Evolutionary conservation across 2,888 invertebrate genomes (phyloP), one percentile per base, ranked within the genome.

Genomic region (Anthophora plumipes): DNA sequence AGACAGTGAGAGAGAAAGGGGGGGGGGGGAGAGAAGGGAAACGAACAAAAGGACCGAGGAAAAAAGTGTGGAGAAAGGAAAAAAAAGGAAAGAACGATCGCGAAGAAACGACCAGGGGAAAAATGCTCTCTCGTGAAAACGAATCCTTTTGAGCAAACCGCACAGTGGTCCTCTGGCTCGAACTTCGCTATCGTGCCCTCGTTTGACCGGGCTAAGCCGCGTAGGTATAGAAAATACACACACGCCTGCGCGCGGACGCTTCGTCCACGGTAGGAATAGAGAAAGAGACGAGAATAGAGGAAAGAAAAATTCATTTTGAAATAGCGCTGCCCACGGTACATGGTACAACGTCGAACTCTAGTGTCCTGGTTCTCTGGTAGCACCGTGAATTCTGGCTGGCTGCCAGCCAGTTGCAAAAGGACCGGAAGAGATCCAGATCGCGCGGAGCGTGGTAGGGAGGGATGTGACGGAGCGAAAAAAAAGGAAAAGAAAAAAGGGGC

Each of bases 301-400:
- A 57, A 70, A 80, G 74, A 78, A 87, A 87, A 87, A 87, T 87
- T 88, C 87, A 87, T 87, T 87, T 87, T 85, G 82, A 88, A 87
- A 87, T 88, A 84, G 88, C 79, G 79, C 80, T 85, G 84, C 73
- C 84, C 80, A 82, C 81, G 77, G 74, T 72, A 78, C 68, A n/a
- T 82, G 66, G 83, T 31, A 31, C 31, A 54, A 84, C 80, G 78
- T 84, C 85, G 83, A 87, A 87, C 84, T 85, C 84, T 54, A 75
- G 82, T 78, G 87, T 82, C 85, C 87, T 85, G 82, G 80, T 84
- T 87, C 84, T n/a, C 80, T n/a, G 69, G 80, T 83, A 80, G 79
- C 84, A 54, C 82, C 85, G 85, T 82, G 88, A 72, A 86, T 88
- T 80, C 84, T 90, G 90, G 89, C 88, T 52, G 52, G 69, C 61